Base-by-base conservation (phyloP, 23 tunicate species). In the Botrylloides violaceus region DNA sequence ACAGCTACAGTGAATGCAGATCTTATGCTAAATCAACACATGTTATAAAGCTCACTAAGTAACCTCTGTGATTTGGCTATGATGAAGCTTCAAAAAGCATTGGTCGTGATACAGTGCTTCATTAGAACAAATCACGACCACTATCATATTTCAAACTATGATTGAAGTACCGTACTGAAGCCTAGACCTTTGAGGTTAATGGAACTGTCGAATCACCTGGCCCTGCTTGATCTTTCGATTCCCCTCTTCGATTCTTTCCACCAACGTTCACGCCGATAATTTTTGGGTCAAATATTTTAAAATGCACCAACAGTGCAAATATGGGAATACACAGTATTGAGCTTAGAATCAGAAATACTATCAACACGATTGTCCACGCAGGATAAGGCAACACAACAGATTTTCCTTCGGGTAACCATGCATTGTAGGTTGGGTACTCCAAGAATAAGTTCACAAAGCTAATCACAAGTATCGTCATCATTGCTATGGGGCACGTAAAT, bases 291-390 rank as follows among this genome's bases (percentile, higher is more conserved):
- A 78, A 73, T 23, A 64, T 53, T 0, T 61, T 38, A 15, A n/a
- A 1, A 24, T 59, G 34, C 66, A 71, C 68, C 22, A 82, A 66
- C 2, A 83, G 2, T 1, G 89, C 89, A 5, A 76, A 25, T 4
- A 88, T n/a, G 1, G 96, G 96, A 31, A 88, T 83, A 39, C 84
- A 88, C 6, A 71, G 26, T 18, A 76, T 36, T 19, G 96, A 85
- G 18, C 72, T 22, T 0, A 83, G 64, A 24, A 83, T 58, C 33
- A 88, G 53, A 30, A 83, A 30, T 7, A 82, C 65, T 4, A 82
- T 73, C 21, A 88, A 58, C 24, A 57, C 26, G 23, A 77, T 0
- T 2, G 80, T 84, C 96, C 96, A 88, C 12, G 57, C 35, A 12
- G 96, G 96, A 55, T 71, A 87, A 3, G 58, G 29, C 27, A 66